Evolutionary conservation across 2,888 invertebrate species (phyloP).

Genomic region (Himalopsyche anomala): DNA sequence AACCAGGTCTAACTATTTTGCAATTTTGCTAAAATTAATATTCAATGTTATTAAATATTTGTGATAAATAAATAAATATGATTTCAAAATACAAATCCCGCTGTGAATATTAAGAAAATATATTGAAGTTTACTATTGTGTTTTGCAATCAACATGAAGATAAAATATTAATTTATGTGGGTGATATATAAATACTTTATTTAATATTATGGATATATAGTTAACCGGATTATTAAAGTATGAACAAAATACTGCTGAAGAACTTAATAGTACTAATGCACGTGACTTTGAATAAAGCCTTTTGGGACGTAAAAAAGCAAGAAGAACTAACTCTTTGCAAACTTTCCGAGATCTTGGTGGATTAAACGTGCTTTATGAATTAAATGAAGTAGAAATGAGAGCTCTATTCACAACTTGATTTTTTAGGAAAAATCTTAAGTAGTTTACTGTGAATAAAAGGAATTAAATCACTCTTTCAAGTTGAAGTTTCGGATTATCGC

Average conservation of each 20-base stretch:
- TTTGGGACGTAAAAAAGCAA: neutral
- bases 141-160: neutral
- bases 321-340: neutral
- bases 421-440: neutral
- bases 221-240: neutral
- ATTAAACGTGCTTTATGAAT: conserved; percentile 30
- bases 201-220: no score
- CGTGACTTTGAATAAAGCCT: conserved; percentile 14
- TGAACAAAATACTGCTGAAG: conserved; percentile 3
- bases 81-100: neutral
- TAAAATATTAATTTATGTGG: neutral
- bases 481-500: no score
- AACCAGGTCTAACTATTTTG: neutral
- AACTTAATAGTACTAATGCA: neutral
- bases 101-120: neutral
- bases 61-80: neutral
- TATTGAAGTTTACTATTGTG: neutral
- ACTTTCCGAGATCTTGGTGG: conserved; percentile 10
- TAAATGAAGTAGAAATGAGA: conserved; percentile 16
- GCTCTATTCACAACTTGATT: neutral
- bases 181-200: no score
- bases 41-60: neutral
- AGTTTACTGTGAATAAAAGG: no score
- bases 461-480: no score
- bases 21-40: neutral